These are phyloP conservation scores for Rhorus exstirpatorius DNA, from an alignment of 2,888 invertebrate species.

Conservation along the genomic window DNA sequence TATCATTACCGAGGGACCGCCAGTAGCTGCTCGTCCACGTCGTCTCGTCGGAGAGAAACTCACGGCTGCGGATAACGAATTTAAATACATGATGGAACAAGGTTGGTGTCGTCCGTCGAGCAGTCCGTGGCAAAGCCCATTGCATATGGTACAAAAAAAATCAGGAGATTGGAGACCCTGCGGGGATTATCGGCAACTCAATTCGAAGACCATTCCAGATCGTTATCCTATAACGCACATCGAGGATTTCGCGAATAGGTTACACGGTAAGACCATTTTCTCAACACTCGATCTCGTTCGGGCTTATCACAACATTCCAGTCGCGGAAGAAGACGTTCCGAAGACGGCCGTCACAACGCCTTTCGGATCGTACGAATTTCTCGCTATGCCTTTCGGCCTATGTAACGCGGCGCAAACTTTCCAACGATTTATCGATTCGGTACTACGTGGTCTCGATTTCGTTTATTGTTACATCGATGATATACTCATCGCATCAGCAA, in stretches of 20 bases:
- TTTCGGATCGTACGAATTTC: slow-evolving; percentile 34
- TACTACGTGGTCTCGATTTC: slow-evolving; percentile 30
- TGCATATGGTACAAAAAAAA: slow-evolving; percentile 75
- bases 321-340: slow-evolving; percentile 43
- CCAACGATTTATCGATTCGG: slow-evolving; percentile 37
- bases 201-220: slow-evolving; percentile 74
- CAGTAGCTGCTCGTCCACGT: slow-evolving; percentile 59
- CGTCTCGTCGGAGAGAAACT: slow-evolving; percentile 72
- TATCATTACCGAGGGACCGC: slow-evolving; percentile 67
- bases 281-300: slow-evolving; percentile 60
- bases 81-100: slow-evolving; percentile 70
- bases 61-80: slow-evolving; percentile 70
- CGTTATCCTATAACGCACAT: slow-evolving; percentile 55
- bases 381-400: slow-evolving; percentile 36
- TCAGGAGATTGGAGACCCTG: slow-evolving; percentile 74
- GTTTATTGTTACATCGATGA: slow-evolving; percentile 38
- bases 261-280: slow-evolving; percentile 39
- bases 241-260: slow-evolving; percentile 27
- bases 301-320: slow-evolving; percentile 65
- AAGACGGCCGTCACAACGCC: slow-evolving; percentile 52
- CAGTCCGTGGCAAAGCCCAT: slow-evolving; percentile 75
- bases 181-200: slow-evolving; percentile 77
- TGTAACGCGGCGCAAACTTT: slow-evolving; percentile 40
- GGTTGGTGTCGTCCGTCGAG: slow-evolving; percentile 74
- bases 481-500: slow-evolving; percentile 22